Evolutionary conservation across 2,113 vertebrate genomes (phyloP).

Genomic region (Pipra filicauda): DNA sequence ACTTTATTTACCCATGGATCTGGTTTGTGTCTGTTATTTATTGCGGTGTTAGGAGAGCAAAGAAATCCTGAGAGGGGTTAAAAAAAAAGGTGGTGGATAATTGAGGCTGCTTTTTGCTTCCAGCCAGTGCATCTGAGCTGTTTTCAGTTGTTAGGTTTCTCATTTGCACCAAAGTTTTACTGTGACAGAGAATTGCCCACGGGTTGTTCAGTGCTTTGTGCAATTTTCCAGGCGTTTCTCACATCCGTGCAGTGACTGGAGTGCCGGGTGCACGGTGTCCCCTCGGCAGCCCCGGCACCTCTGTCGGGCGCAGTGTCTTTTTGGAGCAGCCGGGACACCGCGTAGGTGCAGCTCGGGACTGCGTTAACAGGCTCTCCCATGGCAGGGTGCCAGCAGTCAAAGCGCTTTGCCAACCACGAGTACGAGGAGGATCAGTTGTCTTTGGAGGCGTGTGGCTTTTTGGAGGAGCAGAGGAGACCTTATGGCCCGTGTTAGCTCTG

Average conservation of each 20-base stretch:
- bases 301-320: background rate
- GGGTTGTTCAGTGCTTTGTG: conserved; percentile 38
- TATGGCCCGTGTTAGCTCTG: background rate
- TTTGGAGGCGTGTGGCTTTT: background rate
- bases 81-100: background rate
- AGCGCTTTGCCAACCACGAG: background rate
- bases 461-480: background rate
- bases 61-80: background rate
- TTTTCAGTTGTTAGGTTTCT: conserved; percentile 53
- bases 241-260: background rate
- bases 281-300: background rate
- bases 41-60: background rate
- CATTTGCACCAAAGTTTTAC: conserved; percentile 32
- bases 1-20: background rate
- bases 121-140: conserved; percentile 31
- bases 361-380: background rate
- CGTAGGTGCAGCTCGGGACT: accelerated
- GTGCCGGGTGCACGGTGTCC: accelerated
- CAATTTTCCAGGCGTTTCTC: conserved; percentile 40
- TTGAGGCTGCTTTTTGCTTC: conserved; percentile 20
- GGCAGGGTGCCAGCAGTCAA: background rate
- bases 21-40: background rate
- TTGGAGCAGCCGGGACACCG: background rate
- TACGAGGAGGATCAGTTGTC: background rate
- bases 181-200: conserved; percentile 50